phyloP scores from a whole-genome alignment of 2,113 vertebrate genomes.

The Acrocephalus kingi region DNA sequence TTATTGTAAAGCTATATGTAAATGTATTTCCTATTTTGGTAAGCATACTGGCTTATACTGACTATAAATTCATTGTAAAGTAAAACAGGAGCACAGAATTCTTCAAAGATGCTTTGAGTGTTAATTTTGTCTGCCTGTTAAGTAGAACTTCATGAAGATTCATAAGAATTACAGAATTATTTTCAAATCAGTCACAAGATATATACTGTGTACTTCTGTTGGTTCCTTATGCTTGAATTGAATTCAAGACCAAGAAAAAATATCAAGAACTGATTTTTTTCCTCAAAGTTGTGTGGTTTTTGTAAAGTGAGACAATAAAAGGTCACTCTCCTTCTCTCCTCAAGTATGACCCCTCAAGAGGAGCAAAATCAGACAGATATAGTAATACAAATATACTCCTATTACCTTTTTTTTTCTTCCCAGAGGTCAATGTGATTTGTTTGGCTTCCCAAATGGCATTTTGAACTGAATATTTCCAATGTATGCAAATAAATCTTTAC shows the following conservation, averaged over 20 bases:
- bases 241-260: not conserved
- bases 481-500: not conserved
- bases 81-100: not conserved
- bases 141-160: not conserved
- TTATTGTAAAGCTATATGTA: not conserved
- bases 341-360: not conserved
- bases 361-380: not conserved
- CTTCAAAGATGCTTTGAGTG: not conserved
- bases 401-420: not conserved
- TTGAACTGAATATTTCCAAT: not conserved
- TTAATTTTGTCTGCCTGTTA: not conserved
- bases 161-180: not conserved
- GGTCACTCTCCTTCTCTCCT: not conserved
- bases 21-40: not conserved
- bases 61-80: not conserved
- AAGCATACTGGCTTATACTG: not conserved
- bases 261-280: not conserved
- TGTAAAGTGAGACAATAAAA: not conserved
- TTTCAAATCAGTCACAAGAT: not conserved
- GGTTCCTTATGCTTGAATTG: not conserved
- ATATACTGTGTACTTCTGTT: not conserved
- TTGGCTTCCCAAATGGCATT: not conserved
- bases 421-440: not conserved
- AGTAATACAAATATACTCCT: not conserved
- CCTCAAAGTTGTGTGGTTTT: not conserved